Base-by-base conservation (phyloP, 2,113 vertebrate genomes). In the Lethenteron camtschaticum region DNA sequence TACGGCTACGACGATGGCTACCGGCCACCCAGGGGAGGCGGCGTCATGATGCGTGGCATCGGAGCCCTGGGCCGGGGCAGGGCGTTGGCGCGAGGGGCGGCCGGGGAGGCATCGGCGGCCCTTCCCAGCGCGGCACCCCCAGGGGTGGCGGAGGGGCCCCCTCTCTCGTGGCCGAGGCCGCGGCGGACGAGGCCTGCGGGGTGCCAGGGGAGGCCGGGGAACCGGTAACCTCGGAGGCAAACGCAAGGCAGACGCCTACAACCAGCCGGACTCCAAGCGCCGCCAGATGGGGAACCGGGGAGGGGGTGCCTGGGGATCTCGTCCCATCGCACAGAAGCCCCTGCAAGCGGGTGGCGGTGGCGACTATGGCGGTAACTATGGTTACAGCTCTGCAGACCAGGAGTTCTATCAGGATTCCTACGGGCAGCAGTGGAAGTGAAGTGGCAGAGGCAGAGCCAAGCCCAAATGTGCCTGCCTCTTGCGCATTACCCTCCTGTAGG, bases 331-430 rank as follows among this genome's bases (percentile, higher is more conserved):
- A 82, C 94, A 99, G 87, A 90, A 99, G 81, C 94, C 90, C 82
- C 88, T 99, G 81, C 90, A 92, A 81, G 63, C 63, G n/a, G 41
- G 41, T 41, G 63, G 63, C n/a, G 87, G 88, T 81, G 88, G 85
- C 81, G 87, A 94, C 82, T 86, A 89, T 85, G 86, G 88, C 85
- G 88, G 87, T 90, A 91, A 90, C 90, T 95, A 95, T 89, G 89
- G 87, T 87, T 95, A 95, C 90, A 94, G 89, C 89, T 87, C 87
- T 87, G 87, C 58, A 56, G 58, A 84, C 86, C 89, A 92, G 82
- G 90, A 99, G 79, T 99, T 96, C 87, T 95, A 96, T 90, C 90
- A 94, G 87, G 90, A 95, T 92, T 95, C 87, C 84, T 95, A 87
- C 85, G 89, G 92, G 85, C 90, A 96, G 79, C 92, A 96, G 85